Percentiles rank a stretch among this genome's conserved stretches.
These are phyloP conservation scores for Alca torda DNA, from an alignment of 2,797 vertebrate genomes.

Conservation along the genomic window DNA sequence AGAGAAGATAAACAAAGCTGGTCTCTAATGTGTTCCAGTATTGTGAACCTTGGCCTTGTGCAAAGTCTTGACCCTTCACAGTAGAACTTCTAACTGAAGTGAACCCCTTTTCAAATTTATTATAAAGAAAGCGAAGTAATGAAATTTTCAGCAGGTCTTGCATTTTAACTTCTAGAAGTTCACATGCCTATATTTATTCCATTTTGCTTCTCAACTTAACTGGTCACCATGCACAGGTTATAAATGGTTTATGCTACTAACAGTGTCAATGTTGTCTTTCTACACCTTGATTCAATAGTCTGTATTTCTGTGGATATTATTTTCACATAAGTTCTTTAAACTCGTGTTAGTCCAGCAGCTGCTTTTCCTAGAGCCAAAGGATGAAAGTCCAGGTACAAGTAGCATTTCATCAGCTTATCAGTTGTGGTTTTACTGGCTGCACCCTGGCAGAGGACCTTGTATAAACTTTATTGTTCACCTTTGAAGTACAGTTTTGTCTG, in stretches of 20 bases:
- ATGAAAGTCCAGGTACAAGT: conserved; percentile 53
- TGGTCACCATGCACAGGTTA: not conserved
- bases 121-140: not conserved
- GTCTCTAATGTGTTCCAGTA: not conserved
- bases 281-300: not conserved
- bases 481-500: not conserved
- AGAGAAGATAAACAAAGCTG: not conserved
- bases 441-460: conserved; percentile 39
- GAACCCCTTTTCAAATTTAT: not conserved
- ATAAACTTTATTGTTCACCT: not conserved
- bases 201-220: not conserved
- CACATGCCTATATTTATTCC: not conserved
- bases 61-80: not conserved
- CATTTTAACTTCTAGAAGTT: not conserved
- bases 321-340: not conserved
- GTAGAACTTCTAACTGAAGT: not conserved
- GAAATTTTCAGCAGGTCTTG: not conserved
- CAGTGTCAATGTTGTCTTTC: not conserved
- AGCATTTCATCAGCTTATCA: conserved; percentile 5
- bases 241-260: not conserved
- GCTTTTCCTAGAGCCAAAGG: not conserved
- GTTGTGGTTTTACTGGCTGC: not conserved
- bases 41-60: not conserved
- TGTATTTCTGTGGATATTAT: not conserved
- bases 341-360: not conserved